Evolutionary conservation across 2,888 invertebrate species (phyloP).

Genomic region (Diaprepes abbreviatus): DNA sequence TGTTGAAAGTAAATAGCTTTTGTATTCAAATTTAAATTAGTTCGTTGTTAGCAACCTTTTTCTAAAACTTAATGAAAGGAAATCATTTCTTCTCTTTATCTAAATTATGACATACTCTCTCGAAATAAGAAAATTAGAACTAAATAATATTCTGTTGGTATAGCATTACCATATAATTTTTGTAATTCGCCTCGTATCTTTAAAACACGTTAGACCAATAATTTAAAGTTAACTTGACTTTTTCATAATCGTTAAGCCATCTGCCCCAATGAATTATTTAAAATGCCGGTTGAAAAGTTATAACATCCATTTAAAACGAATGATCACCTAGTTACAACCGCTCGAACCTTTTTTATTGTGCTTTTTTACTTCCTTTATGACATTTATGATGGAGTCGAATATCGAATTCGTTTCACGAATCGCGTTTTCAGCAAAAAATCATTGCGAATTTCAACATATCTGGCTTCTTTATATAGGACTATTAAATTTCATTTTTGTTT

Average conservation of each 20-base stretch:
- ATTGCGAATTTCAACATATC: conserved; percentile 24
- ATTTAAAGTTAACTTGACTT: not conserved
- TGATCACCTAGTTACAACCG: conserved; percentile 37
- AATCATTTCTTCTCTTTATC: too few relatives aligned
- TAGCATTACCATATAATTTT: too few relatives aligned
- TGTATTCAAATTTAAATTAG: too few relatives aligned
- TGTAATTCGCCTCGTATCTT: too few relatives aligned
- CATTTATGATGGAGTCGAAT: conserved; percentile 40
- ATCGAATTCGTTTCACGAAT: conserved; percentile 35
- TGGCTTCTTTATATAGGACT: conserved; percentile 16
- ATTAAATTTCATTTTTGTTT: conserved; percentile 26
- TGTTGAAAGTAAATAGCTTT: too few relatives aligned
- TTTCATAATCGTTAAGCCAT: not conserved
- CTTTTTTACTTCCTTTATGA: conserved; percentile 42
- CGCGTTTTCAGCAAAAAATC: conserved; percentile 33
- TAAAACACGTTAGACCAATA: not conserved
- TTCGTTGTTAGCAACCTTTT: too few relatives aligned
- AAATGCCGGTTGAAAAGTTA: conserved; percentile 37
- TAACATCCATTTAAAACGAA: conserved; percentile 43
- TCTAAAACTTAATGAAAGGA: too few relatives aligned
- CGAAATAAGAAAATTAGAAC: too few relatives aligned
- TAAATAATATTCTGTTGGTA: too few relatives aligned
- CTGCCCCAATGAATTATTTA: conserved; percentile 23
- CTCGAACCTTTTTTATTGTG: conserved; percentile 39
- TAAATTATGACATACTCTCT: too few relatives aligned